Evolutionary conservation across 2,888 invertebrate genomes (phyloP).

Genomic region (Lissonota sp.): DNA sequence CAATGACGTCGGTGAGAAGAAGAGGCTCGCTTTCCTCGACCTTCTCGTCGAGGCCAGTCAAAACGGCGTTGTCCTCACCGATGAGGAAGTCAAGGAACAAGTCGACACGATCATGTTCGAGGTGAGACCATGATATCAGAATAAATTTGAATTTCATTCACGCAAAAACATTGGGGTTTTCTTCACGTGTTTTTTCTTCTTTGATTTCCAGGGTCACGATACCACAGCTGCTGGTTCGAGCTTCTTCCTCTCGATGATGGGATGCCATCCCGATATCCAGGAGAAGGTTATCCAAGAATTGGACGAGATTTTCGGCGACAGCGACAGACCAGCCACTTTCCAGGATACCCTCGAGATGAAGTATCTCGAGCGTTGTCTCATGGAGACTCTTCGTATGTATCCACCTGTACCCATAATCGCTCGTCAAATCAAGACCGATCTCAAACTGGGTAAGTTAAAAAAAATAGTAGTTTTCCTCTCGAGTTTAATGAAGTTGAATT

Average conservation of each 20-base stretch:
- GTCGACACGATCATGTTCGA: conserved; percentile 96
- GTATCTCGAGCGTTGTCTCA: conserved; percentile 91
- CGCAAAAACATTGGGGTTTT: no score
- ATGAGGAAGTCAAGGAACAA: conserved; percentile 93
- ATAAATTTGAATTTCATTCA: no score
- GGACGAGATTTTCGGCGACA: conserved; percentile 91
- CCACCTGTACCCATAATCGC: conserved; percentile 93
- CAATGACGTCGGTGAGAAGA: conserved; percentile 92
- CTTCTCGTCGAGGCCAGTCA: conserved; percentile 94
- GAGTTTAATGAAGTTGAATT: neutral
- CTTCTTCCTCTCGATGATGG: conserved; percentile 93
- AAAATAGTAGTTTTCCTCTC: neutral
- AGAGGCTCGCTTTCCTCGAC: conserved; percentile 94
- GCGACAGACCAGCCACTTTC: conserved; percentile 90
- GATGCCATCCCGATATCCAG: conserved; percentile 92
- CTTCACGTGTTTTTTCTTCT: neutral
- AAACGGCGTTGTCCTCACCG: conserved; percentile 89
- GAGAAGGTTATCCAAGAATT: conserved; percentile 90
- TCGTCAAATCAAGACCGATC: conserved; percentile 88
- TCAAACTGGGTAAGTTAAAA: conserved; percentile 86
- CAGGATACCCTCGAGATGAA: conserved; percentile 93
- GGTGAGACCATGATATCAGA: conserved; percentile 79
- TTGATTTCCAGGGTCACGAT: conserved; percentile 88
- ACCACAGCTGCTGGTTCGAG: conserved; percentile 94
- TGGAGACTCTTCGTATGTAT: conserved; percentile 91